Conservation (phyloP, 2,888 invertebrate species). For the Dryobota labecula region DNA sequence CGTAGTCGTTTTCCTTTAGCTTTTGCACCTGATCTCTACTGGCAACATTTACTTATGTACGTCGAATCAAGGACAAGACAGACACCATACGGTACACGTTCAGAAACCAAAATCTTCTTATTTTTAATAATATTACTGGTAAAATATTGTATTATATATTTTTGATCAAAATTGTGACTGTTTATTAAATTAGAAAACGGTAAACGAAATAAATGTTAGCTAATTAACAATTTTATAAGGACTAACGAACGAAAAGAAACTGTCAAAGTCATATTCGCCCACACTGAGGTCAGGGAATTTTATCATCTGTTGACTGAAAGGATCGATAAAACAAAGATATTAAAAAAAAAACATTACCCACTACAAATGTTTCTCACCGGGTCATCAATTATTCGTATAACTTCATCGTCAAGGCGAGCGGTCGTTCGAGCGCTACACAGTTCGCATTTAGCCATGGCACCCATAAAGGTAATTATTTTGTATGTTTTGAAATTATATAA, state of each 20-base stretch:
- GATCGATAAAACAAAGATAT: constrained; percentile 74
- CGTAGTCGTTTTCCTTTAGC: not conserved
- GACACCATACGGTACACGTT: constrained; percentile 24
- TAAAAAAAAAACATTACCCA: constrained; percentile 76
- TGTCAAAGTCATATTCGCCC: constrained; percentile 44
- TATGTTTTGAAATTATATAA: constrained; percentile 76
- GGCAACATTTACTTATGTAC: constrained; percentile 46
- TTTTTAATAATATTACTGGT: not conserved
- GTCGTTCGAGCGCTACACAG: constrained; percentile 82
- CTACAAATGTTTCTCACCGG: constrained; percentile 86
- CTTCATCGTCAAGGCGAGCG: constrained; percentile 82
- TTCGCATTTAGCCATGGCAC: constrained; percentile 83
- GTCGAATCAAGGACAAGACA: constrained; percentile 39
- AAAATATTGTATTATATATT: too few species aligned
- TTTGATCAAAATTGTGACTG: not conserved
- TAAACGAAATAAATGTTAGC: not conserved
- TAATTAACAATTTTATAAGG: not conserved
- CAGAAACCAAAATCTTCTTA: constrained; percentile 28
- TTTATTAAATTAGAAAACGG: not conserved
- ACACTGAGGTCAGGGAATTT: constrained; percentile 52
- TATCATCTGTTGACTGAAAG: constrained; percentile 65
- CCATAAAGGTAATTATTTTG: constrained; percentile 80
- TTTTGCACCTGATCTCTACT: not conserved
- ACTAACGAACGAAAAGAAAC: constrained; percentile 18
- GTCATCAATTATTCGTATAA: constrained; percentile 81